phyloP scores from a whole-genome alignment of 2,113 vertebrate genomes.

The Tylochromis polylepis region DNA sequence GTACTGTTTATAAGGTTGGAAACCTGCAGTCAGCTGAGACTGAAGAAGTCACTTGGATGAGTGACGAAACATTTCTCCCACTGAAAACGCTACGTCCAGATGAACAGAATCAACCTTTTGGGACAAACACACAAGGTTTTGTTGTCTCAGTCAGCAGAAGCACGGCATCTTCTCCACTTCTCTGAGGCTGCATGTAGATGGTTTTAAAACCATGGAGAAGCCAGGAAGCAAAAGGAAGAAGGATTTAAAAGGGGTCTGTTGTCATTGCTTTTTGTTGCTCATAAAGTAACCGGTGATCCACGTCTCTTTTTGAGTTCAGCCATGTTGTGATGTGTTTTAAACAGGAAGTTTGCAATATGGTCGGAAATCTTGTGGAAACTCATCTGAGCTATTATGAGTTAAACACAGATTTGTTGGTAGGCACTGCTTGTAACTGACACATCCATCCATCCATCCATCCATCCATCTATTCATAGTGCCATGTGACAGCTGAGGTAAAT shows the following conservation, averaged over 20 bases:
- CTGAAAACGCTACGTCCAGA: too few species aligned
- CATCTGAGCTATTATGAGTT: background rate
- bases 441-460: background rate
- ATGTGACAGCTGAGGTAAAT: background rate
- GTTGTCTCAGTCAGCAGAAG: background rate
- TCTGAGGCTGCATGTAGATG: background rate
- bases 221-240: background rate
- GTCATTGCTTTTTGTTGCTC: background rate
- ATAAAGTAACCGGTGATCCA: background rate
- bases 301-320: background rate
- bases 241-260: too few species aligned
- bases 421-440: background rate
- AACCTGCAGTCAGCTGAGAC: too few species aligned
- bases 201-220: background rate
- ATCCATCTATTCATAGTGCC: background rate
- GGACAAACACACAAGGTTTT: too few species aligned
- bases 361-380: background rate
- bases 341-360: background rate
- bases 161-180: background rate
- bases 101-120: too few species aligned
- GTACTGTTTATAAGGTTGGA: too few species aligned
- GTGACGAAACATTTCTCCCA: too few species aligned
- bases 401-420: background rate
- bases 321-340: background rate
- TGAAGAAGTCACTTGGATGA: too few species aligned